Base-by-base conservation (phyloP, 2,113 vertebrate species). In the Peucedramus taeniatus region DNA sequence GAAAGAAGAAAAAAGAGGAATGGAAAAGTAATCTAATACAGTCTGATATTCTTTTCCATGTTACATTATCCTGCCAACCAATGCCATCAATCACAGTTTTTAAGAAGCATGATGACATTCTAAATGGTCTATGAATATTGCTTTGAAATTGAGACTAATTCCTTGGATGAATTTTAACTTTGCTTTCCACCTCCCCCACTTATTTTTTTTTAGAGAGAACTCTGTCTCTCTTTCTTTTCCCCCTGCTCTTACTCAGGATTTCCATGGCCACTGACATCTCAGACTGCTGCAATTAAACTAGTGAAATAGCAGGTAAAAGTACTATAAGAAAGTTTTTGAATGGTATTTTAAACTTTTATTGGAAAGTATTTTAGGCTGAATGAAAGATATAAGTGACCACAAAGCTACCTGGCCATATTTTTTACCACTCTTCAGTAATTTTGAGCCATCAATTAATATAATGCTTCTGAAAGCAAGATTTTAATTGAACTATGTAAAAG, bases 101-200 rank as follows among this genome's bases (percentile, higher is more conserved):
- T 96, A 63, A 83, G 72, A 81, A 96, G 83, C 72, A 64, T 59
- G 27, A 60, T 96, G 89, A 90, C 87, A 78, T 92, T 95, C 87
- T 93, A 86, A 94, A 89, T 59, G 93, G 94, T 44, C 88, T 94
- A 77, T 97, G 96, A 96, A 94, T 96, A 97, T 97, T 93, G 94
- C 94, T 90, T 89, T 94, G 83, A 91, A 85, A 78, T 35, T 49
- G 91, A 95, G 59, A 82, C 87, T 83, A 90, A 95, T 92, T 95
- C 63, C 53, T 92, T 88, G 74, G 37, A 68, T 87, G 68, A 91
- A 70, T 82, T 94, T 93, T 89, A 74, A 74, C 81, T 94, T 93
- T 77, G 50, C 39, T 86, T 76, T 83, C 28, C 30, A 74, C 74
- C 24, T 66, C 82, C 64, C 31, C 69, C 65, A 66, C 44, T 66